Evolutionary conservation across 2,888 invertebrate genomes (phyloP).

Genomic region (Esperia sulphurella): DNA sequence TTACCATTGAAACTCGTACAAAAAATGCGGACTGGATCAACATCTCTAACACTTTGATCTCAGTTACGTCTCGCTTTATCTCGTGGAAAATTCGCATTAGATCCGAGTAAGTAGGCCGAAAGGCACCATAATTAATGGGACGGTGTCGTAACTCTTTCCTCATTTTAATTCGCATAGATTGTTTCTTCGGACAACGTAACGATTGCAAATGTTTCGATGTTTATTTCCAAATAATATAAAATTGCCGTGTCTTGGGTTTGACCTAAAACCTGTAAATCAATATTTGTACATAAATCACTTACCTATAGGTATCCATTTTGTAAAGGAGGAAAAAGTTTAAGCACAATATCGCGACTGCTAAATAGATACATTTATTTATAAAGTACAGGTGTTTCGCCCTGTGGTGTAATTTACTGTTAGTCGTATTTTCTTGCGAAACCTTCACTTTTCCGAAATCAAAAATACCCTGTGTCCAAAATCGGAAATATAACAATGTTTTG

Average conservation of each 20-base stretch:
- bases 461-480: no score
- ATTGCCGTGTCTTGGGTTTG: conserved; percentile 8
- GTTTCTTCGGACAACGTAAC: conserved; percentile 22
- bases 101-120: conserved; percentile 18
- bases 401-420: no score
- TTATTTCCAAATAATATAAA: conserved; percentile 12
- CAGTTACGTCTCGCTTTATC: conserved; percentile 13
- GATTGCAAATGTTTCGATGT: conserved; percentile 10
- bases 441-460: no score
- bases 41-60: neutral
- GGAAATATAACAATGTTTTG: no score
- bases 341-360: no score
- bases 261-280: neutral
- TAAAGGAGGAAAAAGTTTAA: no score
- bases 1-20: no score
- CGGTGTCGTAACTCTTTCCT: conserved; percentile 30
- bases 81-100: conserved; percentile 28
- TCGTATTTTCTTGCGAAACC: no score
- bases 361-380: no score
- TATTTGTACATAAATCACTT: neutral
- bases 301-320: no score
- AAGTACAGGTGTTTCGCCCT: no score
- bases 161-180: conserved; percentile 28
- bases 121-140: conserved; percentile 26
- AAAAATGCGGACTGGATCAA: neutral